Base-by-base conservation (phyloP, 2,888 invertebrate species). In the Entomobrya proxima region DNA sequence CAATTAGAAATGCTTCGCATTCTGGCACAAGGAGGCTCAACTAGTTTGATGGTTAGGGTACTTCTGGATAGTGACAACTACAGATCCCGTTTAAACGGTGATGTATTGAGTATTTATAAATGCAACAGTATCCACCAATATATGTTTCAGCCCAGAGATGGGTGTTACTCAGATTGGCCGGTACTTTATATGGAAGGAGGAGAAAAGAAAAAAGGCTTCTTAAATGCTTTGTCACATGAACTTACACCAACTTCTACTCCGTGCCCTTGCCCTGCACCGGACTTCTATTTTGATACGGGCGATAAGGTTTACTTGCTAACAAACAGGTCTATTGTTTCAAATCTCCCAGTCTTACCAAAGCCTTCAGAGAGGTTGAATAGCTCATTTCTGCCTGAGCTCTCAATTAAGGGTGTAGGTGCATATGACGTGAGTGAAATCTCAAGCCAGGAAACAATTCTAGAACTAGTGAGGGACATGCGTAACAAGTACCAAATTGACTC, bases 1-100 rank as follows among this genome's bases (percentile, higher is more conserved):
- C 69, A 47, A 21, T 21, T 74, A 21, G 72, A 74, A 32, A 35
- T 84, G 32, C n/a, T 75, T 11, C 30, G 77, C 1, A 24, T 58
- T 30, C 21, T 84, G n/a, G 84, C 84, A 24, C 64, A 76, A 37
- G 13, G 21, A 9, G 84, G 84, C 11, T 30, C 24, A 50, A 61
- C 77, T 0, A 4, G 6, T 18, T 24, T 84, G 7, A n/a, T 67
- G n/a, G 67, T 67, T 1, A 4, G 77, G 21, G 40, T 67, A 18
- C 69, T 84, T 1, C 35, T 77, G 0, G 47, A 67, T 11, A 13
- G 13, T 6, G 52, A 50, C 2, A 13, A 11, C 6, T 47, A 50
- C 11, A 7, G 50, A 37, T 37, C 67, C 2, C 11, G 67, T 18
- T 11, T 50, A n/a, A 15, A 27, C 6, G 84, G 84, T 13, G 77